Conservation (phyloP, 2,113 vertebrate species). For the Elaphurus davidianus region DNA sequence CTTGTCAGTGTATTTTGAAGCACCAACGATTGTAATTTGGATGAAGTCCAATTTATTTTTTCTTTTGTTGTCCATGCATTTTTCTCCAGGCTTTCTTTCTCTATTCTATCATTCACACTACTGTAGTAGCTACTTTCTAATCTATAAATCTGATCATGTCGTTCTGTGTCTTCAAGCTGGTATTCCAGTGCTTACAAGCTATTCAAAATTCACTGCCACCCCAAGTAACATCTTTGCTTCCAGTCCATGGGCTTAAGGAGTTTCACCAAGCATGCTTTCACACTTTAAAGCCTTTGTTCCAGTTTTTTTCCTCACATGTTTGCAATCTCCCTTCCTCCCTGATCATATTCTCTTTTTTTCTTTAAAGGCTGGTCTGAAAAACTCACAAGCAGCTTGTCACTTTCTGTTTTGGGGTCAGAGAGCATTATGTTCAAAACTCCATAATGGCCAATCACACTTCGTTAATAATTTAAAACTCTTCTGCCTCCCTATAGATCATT, state of each 20-base stretch:
- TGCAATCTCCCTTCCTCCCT: not conserved
- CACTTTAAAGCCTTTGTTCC: not conserved
- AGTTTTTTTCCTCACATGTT: not conserved
- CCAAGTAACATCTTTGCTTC: not conserved
- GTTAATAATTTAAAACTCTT: not conserved
- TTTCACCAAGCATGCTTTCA: not conserved
- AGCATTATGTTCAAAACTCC: not conserved
- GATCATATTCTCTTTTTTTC: not conserved
- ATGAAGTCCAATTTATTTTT: not conserved
- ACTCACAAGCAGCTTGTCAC: not conserved
- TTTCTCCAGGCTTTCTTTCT: not conserved
- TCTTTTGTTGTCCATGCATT: not conserved
- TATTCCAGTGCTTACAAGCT: not conserved
- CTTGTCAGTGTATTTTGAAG: not conserved
- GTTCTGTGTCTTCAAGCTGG: not conserved
- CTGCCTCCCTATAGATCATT: not conserved
- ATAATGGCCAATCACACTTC: not conserved
- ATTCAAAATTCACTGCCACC: not conserved
- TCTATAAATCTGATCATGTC: not conserved
- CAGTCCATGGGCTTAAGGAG: not conserved
- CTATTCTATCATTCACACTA: not conserved
- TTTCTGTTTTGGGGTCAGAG: not conserved
- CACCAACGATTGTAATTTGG: not conserved
- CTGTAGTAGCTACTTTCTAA: not conserved
- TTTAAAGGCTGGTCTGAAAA: not conserved